phyloP scores from a whole-genome alignment of 1,140 invertebrate species.

The Glossosoma conforme region DNA sequence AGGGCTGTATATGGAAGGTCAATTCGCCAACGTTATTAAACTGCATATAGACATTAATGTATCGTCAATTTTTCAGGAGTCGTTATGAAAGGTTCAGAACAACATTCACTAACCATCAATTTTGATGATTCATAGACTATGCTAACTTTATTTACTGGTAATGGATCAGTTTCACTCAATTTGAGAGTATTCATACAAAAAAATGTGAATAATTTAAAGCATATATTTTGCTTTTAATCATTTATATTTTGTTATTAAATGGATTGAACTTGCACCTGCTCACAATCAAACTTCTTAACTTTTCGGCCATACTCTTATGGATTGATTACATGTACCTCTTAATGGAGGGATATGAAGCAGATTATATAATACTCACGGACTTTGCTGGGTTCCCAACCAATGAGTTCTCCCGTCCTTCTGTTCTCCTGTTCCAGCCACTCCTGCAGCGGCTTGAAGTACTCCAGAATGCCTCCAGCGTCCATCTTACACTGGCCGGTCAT shows the following conservation, averaged over 20 bases:
- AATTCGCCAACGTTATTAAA: too few relatives aligned
- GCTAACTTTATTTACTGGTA: too few relatives aligned
- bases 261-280: not conserved
- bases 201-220: not conserved
- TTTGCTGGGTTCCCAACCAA: constrained; percentile 69
- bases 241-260: too few relatives aligned
- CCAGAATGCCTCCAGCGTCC: constrained; percentile 65
- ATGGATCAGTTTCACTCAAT: too few relatives aligned
- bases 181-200: not conserved
- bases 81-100: too few relatives aligned
- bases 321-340: not conserved
- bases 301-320: not conserved
- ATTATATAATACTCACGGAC: constrained; percentile 35
- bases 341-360: constrained; percentile 13
- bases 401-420: constrained; percentile 59
- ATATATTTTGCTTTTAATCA: not conserved
- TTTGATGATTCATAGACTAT: too few relatives aligned
- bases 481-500: constrained; percentile 73
- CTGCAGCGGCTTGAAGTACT: constrained; percentile 71
- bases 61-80: too few relatives aligned
- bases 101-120: too few relatives aligned
- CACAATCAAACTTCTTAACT: not conserved
- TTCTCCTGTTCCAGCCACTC: constrained; percentile 80
- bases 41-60: too few relatives aligned
- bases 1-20: too few relatives aligned